These are phyloP conservation scores for Acanthosepion lycidas DNA, from an alignment of 2,888 invertebrate genomes.

Conservation along the genomic window DNA sequence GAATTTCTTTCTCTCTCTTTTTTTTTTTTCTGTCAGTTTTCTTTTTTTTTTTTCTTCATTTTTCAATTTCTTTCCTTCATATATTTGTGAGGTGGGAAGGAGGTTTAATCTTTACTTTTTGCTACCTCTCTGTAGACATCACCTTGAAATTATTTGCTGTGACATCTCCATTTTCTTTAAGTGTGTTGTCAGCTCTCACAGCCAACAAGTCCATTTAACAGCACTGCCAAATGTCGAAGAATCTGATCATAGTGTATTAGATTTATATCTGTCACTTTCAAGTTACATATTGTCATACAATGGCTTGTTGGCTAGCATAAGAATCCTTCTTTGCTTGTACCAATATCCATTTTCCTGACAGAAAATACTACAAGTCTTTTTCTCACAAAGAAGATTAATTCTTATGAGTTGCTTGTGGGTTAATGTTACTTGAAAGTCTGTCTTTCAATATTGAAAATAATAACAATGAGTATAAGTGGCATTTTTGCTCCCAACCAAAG, in stretches of 20 bases:
- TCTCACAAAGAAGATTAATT: neutral
- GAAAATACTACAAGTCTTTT: neutral
- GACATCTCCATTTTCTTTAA: constrained; percentile 25
- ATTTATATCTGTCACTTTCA: constrained; percentile 33
- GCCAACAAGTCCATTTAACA: constrained; percentile 33
- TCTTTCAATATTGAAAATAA: too few relatives aligned
- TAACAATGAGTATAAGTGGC: too few relatives aligned
- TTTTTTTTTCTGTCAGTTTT: neutral
- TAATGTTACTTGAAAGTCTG: too few relatives aligned
- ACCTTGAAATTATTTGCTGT: constrained; percentile 20
- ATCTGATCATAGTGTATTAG: neutral
- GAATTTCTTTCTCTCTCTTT: constrained; percentile 39
- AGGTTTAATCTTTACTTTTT: neutral
- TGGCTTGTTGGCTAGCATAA: neutral
- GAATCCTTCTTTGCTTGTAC: neutral
- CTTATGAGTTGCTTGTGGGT: too few relatives aligned
- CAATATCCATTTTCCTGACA: neutral
- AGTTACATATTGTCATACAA: neutral
- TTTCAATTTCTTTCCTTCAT: neutral
- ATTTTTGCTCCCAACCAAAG: too few relatives aligned
- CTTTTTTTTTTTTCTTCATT: neutral
- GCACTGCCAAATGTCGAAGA: constrained; percentile 33
- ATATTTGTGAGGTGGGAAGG: neutral
- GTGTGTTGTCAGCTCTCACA: constrained; percentile 33
- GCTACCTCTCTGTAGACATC: neutral